Evolutionary conservation across 2,797 vertebrate genomes (phyloP).

Genomic region (Fratercula arctica): DNA sequence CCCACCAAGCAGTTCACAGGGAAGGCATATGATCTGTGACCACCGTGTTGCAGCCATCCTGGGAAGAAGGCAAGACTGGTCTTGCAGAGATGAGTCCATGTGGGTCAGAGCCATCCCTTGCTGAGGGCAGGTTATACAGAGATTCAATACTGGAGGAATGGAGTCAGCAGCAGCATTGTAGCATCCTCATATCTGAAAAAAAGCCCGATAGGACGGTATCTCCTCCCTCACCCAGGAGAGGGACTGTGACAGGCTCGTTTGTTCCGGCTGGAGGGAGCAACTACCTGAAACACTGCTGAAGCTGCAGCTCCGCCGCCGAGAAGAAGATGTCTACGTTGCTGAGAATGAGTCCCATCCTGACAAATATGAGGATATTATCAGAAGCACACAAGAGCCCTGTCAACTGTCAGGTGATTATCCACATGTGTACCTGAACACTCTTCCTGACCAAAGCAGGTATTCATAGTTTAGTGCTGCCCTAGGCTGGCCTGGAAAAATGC

Average conservation of each 20-base stretch:
- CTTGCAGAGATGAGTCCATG: background rate
- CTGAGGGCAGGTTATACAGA: background rate
- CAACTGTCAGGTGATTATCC: background rate
- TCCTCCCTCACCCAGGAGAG: background rate
- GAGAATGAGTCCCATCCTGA: background rate
- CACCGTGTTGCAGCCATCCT: background rate
- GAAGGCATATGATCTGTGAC: background rate
- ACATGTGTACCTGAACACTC: rapidly evolving
- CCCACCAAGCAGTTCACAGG: background rate
- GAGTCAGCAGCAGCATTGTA: background rate
- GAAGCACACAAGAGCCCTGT: background rate
- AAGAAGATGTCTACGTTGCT: rapidly evolving
- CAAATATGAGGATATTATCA: rapidly evolving
- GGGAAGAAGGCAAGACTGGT: background rate
- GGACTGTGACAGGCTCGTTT: background rate
- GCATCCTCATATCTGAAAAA: background rate
- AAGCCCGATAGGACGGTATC: background rate
- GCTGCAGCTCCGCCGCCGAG: background rate
- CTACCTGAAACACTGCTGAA: background rate
- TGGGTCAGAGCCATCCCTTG: background rate
- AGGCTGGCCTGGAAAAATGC: background rate
- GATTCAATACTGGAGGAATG: background rate
- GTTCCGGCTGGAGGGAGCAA: rapidly evolving
- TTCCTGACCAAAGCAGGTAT: background rate
- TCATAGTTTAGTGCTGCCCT: background rate